Evolutionary conservation across 1,140 invertebrate species (phyloP).

Genomic region (Drosophila athabasca): DNA sequence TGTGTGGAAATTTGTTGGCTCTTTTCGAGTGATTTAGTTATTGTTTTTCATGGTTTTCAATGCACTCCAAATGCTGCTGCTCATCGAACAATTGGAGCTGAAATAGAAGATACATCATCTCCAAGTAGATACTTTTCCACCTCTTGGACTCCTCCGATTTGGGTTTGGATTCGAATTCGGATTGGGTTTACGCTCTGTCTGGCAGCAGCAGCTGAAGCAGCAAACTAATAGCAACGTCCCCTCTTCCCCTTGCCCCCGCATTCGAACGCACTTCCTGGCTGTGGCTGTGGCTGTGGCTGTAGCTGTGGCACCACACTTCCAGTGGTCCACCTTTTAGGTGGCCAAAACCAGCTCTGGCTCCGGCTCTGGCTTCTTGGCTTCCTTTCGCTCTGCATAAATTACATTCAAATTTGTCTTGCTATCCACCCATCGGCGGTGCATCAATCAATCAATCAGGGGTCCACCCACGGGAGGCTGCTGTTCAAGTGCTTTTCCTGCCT

Average conservation of each 20-base stretch:
- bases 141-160: conserved; percentile 5
- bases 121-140: no score
- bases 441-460: conserved; percentile 63
- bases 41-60: conserved; percentile 57
- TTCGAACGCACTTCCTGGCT: conserved; percentile 35
- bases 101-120: no score
- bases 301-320: no score
- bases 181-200: conserved; percentile 17
- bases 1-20: conserved; percentile 60
- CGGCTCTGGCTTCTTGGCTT: conserved; percentile 6
- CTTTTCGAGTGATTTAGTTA: conserved; percentile 54
- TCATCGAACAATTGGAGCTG: conserved; percentile 46
- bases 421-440: conserved; percentile 19
- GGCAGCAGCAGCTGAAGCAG: neutral
- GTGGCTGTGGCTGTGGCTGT: no score
- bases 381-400: conserved; percentile 38
- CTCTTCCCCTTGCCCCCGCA: neutral
- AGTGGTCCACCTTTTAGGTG: neutral
- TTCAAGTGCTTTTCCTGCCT: conserved; percentile 38
- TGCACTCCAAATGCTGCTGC: conserved; percentile 28
- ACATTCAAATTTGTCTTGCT: conserved; percentile 10
- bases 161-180: neutral
- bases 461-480: conserved; percentile 29
- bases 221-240: no score
- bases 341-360: conserved; percentile 6